Percentiles rank a stretch among this genome's conserved stretches.
Conservation (phyloP, 2,888 invertebrate species). For the Desoria tigrina region DNA sequence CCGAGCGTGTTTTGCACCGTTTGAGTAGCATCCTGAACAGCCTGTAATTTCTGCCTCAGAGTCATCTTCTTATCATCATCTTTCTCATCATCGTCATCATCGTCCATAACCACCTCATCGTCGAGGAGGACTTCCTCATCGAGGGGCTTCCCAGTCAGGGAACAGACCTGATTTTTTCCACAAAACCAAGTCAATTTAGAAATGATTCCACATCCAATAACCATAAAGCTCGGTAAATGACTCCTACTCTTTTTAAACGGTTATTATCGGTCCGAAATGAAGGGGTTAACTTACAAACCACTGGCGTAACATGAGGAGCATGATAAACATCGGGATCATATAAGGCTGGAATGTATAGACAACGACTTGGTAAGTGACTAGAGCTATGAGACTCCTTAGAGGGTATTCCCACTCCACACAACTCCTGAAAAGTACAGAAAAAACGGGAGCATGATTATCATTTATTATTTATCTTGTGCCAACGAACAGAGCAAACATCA, state of each 20-base stretch:
- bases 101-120: slow-evolving; percentile 63
- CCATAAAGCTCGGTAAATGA: neutral
- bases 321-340: slow-evolving; percentile 82
- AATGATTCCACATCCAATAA: neutral
- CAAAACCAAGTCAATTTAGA: slow-evolving; percentile 5
- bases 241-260: neutral
- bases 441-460: too few relatives aligned
- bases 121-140: slow-evolving; percentile 55
- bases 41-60: slow-evolving; percentile 86
- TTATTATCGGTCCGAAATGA: neutral
- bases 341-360: slow-evolving; percentile 95
- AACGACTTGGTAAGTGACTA: slow-evolving; percentile 79
- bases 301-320: slow-evolving; percentile 77
- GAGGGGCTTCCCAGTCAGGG: slow-evolving; percentile 46
- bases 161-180: slow-evolving; percentile 56
- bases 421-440: slow-evolving; percentile 65
- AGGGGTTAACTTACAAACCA: slow-evolving; percentile 62
- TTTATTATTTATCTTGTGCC: too few relatives aligned
- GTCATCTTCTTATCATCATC: slow-evolving; percentile 95
- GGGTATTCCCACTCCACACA: slow-evolving; percentile 97
- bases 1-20: slow-evolving; percentile 95
- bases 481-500: neutral
- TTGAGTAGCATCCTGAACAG: slow-evolving; percentile 95
- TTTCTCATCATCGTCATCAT: slow-evolving; percentile 79
- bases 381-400: slow-evolving; percentile 76